phyloP scores from a whole-genome alignment of 2,888 invertebrate species.

The Ommatoiulus sabulosus region DNA sequence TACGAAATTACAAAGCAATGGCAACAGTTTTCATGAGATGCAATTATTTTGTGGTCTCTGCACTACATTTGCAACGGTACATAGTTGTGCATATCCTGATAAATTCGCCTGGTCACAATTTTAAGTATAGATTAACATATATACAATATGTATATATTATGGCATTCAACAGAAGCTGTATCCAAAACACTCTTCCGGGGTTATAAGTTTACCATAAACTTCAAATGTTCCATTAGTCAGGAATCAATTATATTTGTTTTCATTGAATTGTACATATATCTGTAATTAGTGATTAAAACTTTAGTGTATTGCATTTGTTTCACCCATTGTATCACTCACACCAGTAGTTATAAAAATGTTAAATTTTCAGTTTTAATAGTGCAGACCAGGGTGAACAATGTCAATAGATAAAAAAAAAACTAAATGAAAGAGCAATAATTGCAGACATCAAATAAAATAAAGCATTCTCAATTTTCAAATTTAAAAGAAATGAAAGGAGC shows the following conservation, averaged over 20 bases:
- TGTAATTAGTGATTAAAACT: no score
- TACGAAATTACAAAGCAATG: neutral
- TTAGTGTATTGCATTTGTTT: no score
- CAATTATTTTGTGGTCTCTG: slow-evolving; percentile 16
- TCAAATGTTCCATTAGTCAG: neutral
- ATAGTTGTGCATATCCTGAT: neutral
- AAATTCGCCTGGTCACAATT: neutral
- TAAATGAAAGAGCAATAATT: neutral
- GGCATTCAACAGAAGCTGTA: slow-evolving; percentile 20
- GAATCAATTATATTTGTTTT: neutral
- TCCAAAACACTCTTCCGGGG: neutral
- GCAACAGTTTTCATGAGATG: neutral
- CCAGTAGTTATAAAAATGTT: no score
- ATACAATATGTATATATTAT: slow-evolving; percentile 39
- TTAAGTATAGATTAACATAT: neutral
- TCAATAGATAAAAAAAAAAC: neutral
- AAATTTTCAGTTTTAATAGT: no score
- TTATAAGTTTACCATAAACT: neutral
- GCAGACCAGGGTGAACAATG: no score
- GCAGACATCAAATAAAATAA: neutral
- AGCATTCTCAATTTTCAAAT: neutral
- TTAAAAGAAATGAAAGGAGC: neutral
- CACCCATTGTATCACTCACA: no score
- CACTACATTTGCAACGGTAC: neutral
- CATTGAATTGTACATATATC: no score